Conservation (phyloP, 2,888 invertebrate species). For the Callosobruchus maculatus region DNA sequence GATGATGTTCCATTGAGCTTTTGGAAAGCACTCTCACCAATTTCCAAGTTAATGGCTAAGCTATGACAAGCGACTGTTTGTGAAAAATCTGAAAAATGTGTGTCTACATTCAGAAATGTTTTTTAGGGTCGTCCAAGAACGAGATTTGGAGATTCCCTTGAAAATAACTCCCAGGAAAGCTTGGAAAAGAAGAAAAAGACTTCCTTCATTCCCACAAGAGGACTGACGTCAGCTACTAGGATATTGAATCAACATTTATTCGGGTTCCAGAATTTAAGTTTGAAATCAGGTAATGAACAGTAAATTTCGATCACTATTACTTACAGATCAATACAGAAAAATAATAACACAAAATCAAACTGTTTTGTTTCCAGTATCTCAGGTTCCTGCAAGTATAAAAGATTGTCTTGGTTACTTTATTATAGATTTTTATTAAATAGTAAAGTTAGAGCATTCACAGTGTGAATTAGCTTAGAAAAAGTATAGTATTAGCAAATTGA, state of each 20-base stretch:
- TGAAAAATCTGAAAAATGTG: no score
- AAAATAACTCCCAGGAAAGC: conserved; percentile 55
- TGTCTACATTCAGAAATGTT: no score
- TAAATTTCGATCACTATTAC: not conserved
- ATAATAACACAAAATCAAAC: not conserved
- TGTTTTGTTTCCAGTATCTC: not conserved
- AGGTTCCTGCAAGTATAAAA: not conserved
- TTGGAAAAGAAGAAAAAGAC: conserved; percentile 51
- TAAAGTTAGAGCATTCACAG: not conserved
- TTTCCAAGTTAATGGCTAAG: no score
- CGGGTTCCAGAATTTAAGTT: conserved; percentile 57
- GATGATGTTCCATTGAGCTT: no score
- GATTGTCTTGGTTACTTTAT: not conserved
- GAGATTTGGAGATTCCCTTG: conserved; percentile 50
- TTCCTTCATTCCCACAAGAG: conserved; percentile 61
- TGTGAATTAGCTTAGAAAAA: not conserved
- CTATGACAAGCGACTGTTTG: no score
- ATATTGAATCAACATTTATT: conserved; percentile 72
- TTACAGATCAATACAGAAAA: not conserved
- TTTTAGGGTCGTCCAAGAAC: conserved; percentile 45
- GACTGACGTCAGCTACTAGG: conserved; percentile 67
- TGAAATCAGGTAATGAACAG: conserved; percentile 44
- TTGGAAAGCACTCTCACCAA: no score
- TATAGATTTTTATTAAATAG: not conserved
- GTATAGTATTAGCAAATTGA: not conserved